These are phyloP conservation scores for Menidia menidia DNA, from an alignment of 2,797 vertebrate genomes.

Conservation along the genomic window DNA sequence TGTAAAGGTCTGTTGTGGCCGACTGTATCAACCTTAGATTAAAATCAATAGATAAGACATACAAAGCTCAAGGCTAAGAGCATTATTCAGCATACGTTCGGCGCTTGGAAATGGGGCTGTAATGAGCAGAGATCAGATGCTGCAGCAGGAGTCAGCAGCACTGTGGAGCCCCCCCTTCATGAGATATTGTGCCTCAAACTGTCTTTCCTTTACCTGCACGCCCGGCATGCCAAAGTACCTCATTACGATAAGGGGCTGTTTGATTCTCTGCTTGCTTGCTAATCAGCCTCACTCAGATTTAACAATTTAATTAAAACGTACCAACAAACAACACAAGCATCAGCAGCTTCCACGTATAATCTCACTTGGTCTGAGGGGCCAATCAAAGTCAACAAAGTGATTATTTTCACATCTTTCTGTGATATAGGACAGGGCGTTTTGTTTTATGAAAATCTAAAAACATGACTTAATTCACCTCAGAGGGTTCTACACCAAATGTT, in stretches of 20 bases:
- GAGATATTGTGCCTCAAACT: slow-evolving; percentile 15
- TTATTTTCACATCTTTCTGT: slow-evolving; percentile 24
- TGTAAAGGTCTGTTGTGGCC: not conserved
- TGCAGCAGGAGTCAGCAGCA: slow-evolving; percentile 42
- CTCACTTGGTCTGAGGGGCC: slow-evolving; percentile 35
- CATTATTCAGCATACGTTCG: slow-evolving; percentile 30
- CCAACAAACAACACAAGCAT: slow-evolving; percentile 64
- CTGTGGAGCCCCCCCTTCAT: slow-evolving; percentile 16
- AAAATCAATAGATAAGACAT: slow-evolving; percentile 5
- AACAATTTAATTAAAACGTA: slow-evolving; percentile 74
- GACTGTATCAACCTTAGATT: not conserved
- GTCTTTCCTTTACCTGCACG: slow-evolving; percentile 27
- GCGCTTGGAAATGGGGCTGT: slow-evolving; percentile 26
- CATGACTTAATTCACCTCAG: slow-evolving; percentile 13
- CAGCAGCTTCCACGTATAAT: slow-evolving; percentile 35
- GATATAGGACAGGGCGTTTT: slow-evolving; percentile 15
- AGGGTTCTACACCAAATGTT: not conserved
- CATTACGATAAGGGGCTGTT: slow-evolving; percentile 75
- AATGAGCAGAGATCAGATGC: slow-evolving; percentile 29
- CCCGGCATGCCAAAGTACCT: slow-evolving; percentile 55
- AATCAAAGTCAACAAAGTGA: slow-evolving; percentile 21
- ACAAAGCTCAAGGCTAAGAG: slow-evolving; percentile 16
- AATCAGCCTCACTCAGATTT: slow-evolving; percentile 67
- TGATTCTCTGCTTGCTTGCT: slow-evolving; percentile 71
- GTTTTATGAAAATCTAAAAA: slow-evolving; percentile 12